Evolutionary conservation across 2,797 vertebrate genomes (phyloP).

Genomic region (Sebastes matsubarae): DNA sequence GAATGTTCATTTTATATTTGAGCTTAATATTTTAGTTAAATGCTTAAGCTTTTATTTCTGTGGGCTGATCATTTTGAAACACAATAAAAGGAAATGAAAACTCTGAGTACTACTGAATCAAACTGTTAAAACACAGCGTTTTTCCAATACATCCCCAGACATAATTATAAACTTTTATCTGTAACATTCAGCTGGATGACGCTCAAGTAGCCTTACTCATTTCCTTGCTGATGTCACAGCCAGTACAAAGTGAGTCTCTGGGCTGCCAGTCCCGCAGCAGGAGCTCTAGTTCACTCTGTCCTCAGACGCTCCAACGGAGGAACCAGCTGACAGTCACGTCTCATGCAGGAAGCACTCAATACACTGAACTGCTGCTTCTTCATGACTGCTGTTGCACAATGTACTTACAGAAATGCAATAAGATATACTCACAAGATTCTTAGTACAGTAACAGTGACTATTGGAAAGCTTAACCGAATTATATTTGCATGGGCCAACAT

Average conservation of each 20-base stretch:
- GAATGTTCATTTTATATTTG: neutral
- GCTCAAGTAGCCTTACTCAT: constrained; percentile 47
- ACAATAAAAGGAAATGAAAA: neutral
- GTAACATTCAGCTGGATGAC: constrained; percentile 41
- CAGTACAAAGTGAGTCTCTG: constrained; percentile 7
- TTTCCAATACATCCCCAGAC: neutral
- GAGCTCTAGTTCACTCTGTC: constrained; percentile 51
- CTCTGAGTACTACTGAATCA: neutral
- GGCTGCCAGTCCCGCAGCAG: constrained; percentile 34
- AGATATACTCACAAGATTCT: neutral
- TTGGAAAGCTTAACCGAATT: neutral
- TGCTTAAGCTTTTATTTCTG: neutral
- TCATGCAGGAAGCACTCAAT: constrained; percentile 57
- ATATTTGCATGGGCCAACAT: neutral
- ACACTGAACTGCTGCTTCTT: constrained; percentile 16
- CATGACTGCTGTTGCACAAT: constrained; percentile 23
- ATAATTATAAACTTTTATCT: constrained; percentile 22
- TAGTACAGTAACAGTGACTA: neutral
- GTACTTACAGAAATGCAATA: neutral
- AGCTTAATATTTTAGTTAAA: neutral
- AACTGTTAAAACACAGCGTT: neutral
- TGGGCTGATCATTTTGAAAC: neutral
- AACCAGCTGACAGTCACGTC: constrained; percentile 66
- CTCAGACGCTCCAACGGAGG: constrained; percentile 51
- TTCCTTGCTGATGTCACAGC: constrained; percentile 63